Percentiles rank a stretch among this genome's conserved stretches.
These are phyloP conservation scores for Ophiodon elongatus DNA, from an alignment of 2,113 vertebrate species.

Conservation along the genomic window DNA sequence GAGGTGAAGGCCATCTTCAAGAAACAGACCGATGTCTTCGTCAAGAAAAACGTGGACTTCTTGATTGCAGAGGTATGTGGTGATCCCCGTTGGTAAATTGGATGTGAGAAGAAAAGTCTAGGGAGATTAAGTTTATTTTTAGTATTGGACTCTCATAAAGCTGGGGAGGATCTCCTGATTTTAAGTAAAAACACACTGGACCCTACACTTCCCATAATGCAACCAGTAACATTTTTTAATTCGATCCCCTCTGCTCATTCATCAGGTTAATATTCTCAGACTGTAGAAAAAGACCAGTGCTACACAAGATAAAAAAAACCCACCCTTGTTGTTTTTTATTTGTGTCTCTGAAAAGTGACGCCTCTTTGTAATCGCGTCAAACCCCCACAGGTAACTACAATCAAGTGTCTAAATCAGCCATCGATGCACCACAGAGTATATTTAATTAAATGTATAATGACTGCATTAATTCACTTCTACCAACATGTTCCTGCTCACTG, in stretches of 20 bases:
- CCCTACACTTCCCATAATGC: background rate
- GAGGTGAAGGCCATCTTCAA: slow-evolving; percentile 92
- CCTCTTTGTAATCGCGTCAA: background rate
- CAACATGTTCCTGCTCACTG: background rate
- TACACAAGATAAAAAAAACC: background rate
- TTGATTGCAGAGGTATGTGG: slow-evolving; percentile 93
- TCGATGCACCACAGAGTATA: background rate
- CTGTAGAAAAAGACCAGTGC: background rate
- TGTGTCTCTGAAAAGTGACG: background rate
- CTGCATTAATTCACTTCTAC: background rate
- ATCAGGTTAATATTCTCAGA: background rate
- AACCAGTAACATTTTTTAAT: background rate
- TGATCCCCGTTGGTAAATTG: background rate
- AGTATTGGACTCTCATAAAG: background rate
- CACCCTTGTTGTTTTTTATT: background rate
- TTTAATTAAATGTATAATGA: too few species aligned
- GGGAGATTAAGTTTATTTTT: background rate
- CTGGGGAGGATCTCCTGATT: background rate
- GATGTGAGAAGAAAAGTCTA: background rate
- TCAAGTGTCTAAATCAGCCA: background rate
- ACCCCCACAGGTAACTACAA: background rate
- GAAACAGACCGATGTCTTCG: slow-evolving; percentile 92
- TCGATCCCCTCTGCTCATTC: background rate
- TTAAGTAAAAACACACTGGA: background rate
- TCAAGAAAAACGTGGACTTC: slow-evolving; percentile 94